These are phyloP conservation scores for Halictus ligatus DNA, from an alignment of 2,888 invertebrate species.

Conservation along the genomic window DNA sequence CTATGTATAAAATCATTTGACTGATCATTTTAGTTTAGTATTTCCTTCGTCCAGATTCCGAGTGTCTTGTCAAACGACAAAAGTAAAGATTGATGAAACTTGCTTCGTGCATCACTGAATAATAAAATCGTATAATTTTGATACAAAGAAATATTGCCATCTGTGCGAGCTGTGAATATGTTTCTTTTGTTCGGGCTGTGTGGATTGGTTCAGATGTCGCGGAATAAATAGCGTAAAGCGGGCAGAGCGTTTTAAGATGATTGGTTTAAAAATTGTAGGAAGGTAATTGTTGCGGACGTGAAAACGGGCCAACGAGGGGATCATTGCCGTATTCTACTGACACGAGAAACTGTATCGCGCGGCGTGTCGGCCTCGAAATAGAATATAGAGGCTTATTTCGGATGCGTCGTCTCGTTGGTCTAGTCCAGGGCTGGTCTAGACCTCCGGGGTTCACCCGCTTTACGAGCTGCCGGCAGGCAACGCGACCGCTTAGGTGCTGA, in stretches of 20 bases:
- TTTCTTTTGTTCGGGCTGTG: too few species aligned
- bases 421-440: slow-evolving; percentile 80
- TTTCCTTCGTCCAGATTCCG: too few species aligned
- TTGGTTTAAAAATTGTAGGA: slow-evolving; percentile 3
- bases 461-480: slow-evolving; percentile 73
- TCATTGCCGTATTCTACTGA: slow-evolving; percentile 66
- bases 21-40: too few species aligned
- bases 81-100: too few species aligned
- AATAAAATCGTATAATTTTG: too few species aligned
- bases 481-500: slow-evolving; percentile 58
- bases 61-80: too few species aligned
- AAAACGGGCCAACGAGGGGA: slow-evolving; percentile 60
- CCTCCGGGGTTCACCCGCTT: slow-evolving; percentile 77
- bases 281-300: slow-evolving; percentile 32
- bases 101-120: too few species aligned
- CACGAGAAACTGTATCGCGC: slow-evolving; percentile 70
- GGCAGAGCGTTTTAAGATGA: neutral
- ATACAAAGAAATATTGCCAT: too few species aligned
- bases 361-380: slow-evolving; percentile 78
- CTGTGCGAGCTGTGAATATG: too few species aligned
- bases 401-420: slow-evolving; percentile 74
- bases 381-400: slow-evolving; percentile 80
- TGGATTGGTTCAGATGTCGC: neutral
- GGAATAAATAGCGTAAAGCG: too few species aligned
- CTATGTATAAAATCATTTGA: too few species aligned